These are phyloP conservation scores for Onychostruthus taczanowskii DNA, from an alignment of 2,113 vertebrate species.

Conservation along the genomic window DNA sequence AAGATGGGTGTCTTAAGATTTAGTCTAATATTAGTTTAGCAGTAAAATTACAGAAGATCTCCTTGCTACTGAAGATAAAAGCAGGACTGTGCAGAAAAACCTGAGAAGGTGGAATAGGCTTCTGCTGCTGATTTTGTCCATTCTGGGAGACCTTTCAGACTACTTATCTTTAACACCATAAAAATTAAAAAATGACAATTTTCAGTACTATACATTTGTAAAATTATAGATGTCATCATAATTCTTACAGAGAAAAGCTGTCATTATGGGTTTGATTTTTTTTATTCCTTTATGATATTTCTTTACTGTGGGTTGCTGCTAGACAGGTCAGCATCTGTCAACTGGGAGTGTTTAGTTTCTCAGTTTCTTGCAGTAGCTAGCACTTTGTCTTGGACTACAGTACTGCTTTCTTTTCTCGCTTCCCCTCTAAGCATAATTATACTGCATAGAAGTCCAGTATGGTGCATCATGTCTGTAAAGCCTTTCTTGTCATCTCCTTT, in stretches of 20 bases:
- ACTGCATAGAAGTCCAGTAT: conserved; percentile 1
- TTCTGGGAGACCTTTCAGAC: not conserved
- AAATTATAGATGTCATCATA: not conserved
- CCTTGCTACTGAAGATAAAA: not conserved
- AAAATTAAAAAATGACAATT: not conserved
- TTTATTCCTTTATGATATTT: not conserved
- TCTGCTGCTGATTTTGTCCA: not conserved
- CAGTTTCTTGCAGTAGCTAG: not conserved
- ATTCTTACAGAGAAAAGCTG: not conserved
- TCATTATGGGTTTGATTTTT: rapidly evolving
- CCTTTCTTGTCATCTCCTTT: conserved; percentile 19
- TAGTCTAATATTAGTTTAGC: not conserved
- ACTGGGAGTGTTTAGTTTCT: not conserved
- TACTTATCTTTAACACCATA: not conserved
- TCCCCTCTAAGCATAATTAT: conserved; percentile 8
- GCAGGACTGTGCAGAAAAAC: not conserved
- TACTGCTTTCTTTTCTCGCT: conserved; percentile 17
- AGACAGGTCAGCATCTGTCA: not conserved
- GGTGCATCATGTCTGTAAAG: not conserved
- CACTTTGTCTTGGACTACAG: conserved; percentile 17
- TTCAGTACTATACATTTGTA: not conserved
- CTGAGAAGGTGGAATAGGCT: not conserved
- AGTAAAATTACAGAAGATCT: not conserved
- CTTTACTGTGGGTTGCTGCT: not conserved
- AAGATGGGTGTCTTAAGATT: not conserved